Evolutionary conservation across 2,797 vertebrate genomes (phyloP).

Genomic region (Scolopax bukidnonensis): DNA sequence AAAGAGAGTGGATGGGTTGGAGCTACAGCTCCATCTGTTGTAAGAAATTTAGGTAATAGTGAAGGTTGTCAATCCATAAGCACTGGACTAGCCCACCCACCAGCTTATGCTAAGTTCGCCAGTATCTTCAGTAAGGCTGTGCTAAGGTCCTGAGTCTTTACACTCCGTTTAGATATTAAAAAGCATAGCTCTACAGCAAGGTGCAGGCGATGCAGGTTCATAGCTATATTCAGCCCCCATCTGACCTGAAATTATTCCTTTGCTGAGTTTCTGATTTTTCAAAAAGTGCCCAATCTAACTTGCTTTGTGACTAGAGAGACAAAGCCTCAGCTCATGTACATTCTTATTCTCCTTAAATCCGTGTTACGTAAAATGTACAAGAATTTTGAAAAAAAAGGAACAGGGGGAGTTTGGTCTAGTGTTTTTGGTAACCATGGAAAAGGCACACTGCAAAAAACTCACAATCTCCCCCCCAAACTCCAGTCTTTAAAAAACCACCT

Average conservation of each 20-base stretch:
- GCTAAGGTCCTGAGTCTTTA: not conserved
- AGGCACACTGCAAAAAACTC: not conserved
- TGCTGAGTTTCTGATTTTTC: not conserved
- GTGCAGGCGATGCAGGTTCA: not conserved
- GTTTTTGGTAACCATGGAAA: not conserved
- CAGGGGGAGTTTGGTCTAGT: not conserved
- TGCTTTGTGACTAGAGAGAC: not conserved
- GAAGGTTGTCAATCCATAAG: not conserved
- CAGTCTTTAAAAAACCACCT: not conserved
- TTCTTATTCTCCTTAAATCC: not conserved
- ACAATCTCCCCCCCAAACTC: too few relatives aligned
- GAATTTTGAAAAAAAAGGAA: not conserved
- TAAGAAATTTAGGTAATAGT: not conserved
- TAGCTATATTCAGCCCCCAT: not conserved
- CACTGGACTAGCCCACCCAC: not conserved
- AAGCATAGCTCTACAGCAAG: not conserved
- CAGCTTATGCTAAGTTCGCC: not conserved
- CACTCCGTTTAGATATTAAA: not conserved
- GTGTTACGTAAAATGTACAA: not conserved
- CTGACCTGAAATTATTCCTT: not conserved
- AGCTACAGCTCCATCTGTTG: fast-evolving
- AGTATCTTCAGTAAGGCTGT: not conserved
- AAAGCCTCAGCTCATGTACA: not conserved
- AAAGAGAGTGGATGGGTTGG: not conserved
- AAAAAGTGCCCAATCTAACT: not conserved